Base-by-base conservation (phyloP, 2,113 vertebrate genomes). In the Pavo muticus region DNA sequence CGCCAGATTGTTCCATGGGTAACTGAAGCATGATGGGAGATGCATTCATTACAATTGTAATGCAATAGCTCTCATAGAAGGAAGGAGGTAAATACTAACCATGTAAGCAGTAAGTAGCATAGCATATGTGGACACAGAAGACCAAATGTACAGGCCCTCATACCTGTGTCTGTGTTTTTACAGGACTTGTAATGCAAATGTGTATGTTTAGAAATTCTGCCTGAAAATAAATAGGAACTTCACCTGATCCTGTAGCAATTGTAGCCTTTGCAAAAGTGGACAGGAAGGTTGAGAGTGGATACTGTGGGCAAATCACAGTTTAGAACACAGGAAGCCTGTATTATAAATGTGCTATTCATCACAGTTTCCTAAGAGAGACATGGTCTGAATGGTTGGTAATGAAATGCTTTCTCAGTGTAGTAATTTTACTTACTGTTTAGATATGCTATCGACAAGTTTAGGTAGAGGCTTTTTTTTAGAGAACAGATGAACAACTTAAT, bases 351-450 rank as follows among this genome's bases (percentile, higher is more conserved):
- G 52, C 18, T 84, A 32, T 91, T 95, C 69, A 84, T 69, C 73
- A 69, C 10, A 25, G 8, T 54, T 95, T 81, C 76, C 65, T 69
- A 81, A 72, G 50, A 83, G 63, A 91, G 78, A 79, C 35, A 30
- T 37, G 11, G 52, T 90, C 73, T 94, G 87, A 93, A 93, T 93
- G 32, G 84, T 21, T 80, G 75, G 40, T 94, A 94, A 95, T 85
- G 71, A 91, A 87, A 80, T 74, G 50, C 67, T 92, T 94, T 79
- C 57, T 65, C 37, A 70, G 21, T 85, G 54, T 54, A 87, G 14
- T 80, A 50, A 61, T 93, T 91, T 87, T 69, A 61, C 35, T 88
- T 60, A 29, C 69, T 90, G 35, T 90, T 89, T 88, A 69, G 73
- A 86, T 80, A 65, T 18, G 77, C 72, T 79, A 70, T 56, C 25